Evolutionary conservation across 2,113 vertebrate genomes (phyloP).

Genomic region (Hyla sarda): DNA sequence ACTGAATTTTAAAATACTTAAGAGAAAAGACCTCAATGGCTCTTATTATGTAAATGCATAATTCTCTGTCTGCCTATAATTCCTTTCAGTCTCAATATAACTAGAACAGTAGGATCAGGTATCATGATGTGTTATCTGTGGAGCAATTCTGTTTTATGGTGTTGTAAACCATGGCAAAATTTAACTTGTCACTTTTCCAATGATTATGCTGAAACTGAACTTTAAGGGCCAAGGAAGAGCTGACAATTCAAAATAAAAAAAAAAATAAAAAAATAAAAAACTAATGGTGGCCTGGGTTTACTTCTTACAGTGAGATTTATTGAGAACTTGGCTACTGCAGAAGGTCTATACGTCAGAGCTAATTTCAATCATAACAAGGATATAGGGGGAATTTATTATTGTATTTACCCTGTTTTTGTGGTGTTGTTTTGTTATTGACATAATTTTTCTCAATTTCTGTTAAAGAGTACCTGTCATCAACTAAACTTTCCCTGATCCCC

Average conservation of each 20-base stretch:
- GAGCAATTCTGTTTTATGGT: slow-evolving; percentile 35
- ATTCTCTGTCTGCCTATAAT: background rate
- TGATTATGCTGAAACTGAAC: background rate
- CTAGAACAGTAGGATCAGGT: background rate
- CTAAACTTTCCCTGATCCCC: no score
- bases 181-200: background rate
- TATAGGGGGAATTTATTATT: no score
- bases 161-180: slow-evolving; percentile 31
- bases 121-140: slow-evolving; percentile 21
- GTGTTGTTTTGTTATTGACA: no score
- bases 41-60: no score
- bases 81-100: background rate
- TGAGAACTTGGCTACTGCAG: background rate
- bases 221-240: background rate
- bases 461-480: no score
- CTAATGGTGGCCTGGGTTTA: background rate
- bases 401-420: no score
- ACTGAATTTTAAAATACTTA: background rate
- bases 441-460: no score
- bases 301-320: background rate
- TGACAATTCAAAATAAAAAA: background rate
- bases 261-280: background rate
- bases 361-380: no score
- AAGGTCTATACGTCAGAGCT: no score
- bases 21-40: background rate